A percentile compares a stretch with the other conserved stretches of the same genome.
phyloP scores from a whole-genome alignment of 2,113 vertebrate species.

The Apistogramma diplotaenia region DNA sequence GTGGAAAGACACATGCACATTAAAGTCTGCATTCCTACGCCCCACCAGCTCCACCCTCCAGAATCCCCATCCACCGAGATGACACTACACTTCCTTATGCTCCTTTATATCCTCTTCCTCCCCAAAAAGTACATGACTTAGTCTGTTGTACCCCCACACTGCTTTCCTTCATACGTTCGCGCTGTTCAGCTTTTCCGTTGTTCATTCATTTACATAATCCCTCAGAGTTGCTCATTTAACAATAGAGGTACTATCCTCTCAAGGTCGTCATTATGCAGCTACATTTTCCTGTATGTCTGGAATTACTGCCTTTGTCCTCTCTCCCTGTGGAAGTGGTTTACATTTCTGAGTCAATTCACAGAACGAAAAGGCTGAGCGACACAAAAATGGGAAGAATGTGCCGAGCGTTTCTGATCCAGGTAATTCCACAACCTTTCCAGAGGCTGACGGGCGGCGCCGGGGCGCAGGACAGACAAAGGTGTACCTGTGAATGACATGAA shows the following conservation, averaged over 20 bases:
- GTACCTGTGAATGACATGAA: not conserved
- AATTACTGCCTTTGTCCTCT: not conserved
- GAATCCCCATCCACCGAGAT: constrained; percentile 1
- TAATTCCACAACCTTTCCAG: not conserved
- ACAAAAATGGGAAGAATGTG: not conserved
- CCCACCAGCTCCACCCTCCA: not conserved
- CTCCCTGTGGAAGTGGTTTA: not conserved
- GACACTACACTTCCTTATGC: not conserved
- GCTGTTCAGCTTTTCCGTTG: not conserved
- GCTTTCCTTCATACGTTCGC: not conserved
- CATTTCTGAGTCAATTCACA: not conserved
- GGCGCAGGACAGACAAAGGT: constrained; percentile 34
- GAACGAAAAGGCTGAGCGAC: not conserved
- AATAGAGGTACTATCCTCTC: constrained; percentile 13
- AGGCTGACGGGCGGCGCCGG: not conserved
- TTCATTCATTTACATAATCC: constrained; percentile 1
- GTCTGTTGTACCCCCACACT: not conserved
- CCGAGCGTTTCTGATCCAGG: not conserved
- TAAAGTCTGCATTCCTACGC: constrained; percentile 43
- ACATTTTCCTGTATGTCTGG: not conserved
- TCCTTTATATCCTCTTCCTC: not conserved
- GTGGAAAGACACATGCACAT: not conserved
- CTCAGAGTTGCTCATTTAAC: constrained; percentile 12
- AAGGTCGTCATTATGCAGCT: not conserved
- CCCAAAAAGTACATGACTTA: not conserved